A percentile compares a stretch with the other conserved stretches of the same genome.
phyloP scores from a whole-genome alignment of 2,888 invertebrate genomes.

The Drosophila sordidapex region DNA sequence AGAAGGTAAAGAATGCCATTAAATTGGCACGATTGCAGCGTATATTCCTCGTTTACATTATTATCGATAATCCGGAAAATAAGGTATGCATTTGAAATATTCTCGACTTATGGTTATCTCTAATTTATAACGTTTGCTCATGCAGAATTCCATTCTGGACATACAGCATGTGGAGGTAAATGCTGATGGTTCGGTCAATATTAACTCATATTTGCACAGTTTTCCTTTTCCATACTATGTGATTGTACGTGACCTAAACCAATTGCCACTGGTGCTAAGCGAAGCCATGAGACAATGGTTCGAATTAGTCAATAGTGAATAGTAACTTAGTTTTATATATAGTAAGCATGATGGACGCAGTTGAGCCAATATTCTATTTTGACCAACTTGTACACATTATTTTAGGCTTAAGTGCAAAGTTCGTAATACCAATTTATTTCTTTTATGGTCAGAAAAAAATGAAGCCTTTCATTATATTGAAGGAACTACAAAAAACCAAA shows the following conservation, averaged over 20 bases:
- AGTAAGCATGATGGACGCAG: background rate
- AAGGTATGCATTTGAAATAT: conserved; percentile 87
- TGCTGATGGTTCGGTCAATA: conserved; percentile 84
- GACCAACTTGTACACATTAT: background rate
- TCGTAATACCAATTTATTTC: background rate
- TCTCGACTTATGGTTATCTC: accelerated
- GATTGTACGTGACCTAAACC: conserved; percentile 94
- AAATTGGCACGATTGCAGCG: conserved; percentile 91
- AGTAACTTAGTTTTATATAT: conserved; percentile 29
- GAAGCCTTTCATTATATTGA: background rate
- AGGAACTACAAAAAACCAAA: background rate
- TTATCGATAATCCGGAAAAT: conserved; percentile 96
- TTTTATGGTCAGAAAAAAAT: background rate
- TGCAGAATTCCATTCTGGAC: conserved; percentile 95
- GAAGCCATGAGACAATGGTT: conserved; percentile 99
- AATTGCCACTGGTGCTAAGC: conserved; percentile 95
- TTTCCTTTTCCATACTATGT: conserved; percentile 99
- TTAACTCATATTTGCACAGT: conserved; percentile 94
- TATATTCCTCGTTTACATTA: conserved; percentile 97
- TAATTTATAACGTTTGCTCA: conserved; percentile 48
- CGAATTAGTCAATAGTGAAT: conserved; percentile 91
- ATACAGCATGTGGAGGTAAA: conserved; percentile 88
- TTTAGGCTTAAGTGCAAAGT: conserved; percentile 6
- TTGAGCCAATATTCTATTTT: background rate
- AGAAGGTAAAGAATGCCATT: conserved; percentile 91